Base-by-base conservation (phyloP, 2,113 vertebrate genomes). In the Poecile atricapillus region DNA sequence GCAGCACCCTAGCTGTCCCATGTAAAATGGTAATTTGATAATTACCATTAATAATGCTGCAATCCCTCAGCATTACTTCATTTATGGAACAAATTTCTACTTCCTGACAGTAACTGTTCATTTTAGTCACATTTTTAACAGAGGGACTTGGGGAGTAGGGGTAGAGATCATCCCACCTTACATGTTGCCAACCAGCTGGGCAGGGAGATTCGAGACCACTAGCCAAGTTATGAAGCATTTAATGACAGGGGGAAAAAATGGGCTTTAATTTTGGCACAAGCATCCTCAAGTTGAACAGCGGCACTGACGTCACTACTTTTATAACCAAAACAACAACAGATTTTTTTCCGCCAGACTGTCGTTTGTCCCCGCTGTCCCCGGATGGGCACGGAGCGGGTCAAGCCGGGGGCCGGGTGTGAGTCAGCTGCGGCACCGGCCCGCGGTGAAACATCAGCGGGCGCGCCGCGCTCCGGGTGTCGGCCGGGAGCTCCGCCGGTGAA, bases 391-490 rank as follows among this genome's bases (percentile, higher is more conserved):
- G 44, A 65, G 60, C n/a, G 53, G 27, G 49, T 9, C 28, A 12
- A 28, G 17, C 23, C 30, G 25, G 23, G 87, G 43, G 20, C 67
- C 25, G 25, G 31, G 5, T 22, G 14, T 74, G 87, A 77, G 35
- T 64, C 86, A 87, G 75, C 35, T 23, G 88, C 53, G 33, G 20
- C 16, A 7, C 49, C 4, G 22, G 41, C 39, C 50, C 24, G 31
- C 13, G 31, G 44, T 33, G 49, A 5, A 23, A n/a, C 69, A 25
- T 10, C 49, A 5, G 53, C 58, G 78, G 73, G n/a, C 15, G 35
- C 53, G 44, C 49, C 15, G 3, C 24, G 14, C 70, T 13, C 24
- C 22, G 28, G 6, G 44, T 0, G 24, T 0, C 2, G 53, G 23
- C 19, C 65, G 7, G 56, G 15, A 21, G 46, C 19, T n/a, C 44